These are phyloP conservation scores for Entomobrya multifasciata DNA, from an alignment of 2,888 invertebrate species.

Conservation along the genomic window DNA sequence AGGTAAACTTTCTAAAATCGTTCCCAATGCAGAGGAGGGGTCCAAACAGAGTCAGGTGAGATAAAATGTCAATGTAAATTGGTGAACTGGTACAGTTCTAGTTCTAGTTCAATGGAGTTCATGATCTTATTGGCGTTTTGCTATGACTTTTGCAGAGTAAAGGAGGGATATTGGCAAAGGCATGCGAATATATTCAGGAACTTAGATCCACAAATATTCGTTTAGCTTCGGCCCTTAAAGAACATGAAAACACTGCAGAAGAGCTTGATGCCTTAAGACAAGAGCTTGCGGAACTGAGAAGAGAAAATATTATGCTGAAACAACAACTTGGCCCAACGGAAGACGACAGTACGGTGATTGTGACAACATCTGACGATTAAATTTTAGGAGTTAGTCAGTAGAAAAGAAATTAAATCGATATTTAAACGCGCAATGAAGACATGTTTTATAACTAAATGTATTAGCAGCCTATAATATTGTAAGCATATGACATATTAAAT, in stretches of 20 bases:
- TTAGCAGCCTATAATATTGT: background rate
- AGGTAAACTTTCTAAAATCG: conserved; percentile 92
- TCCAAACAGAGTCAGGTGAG: conserved; percentile 84
- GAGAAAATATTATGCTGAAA: conserved; percentile 88
- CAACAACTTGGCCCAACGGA: conserved; percentile 83
- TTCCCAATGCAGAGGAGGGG: conserved; percentile 86
- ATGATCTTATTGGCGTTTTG: conserved; percentile 24
- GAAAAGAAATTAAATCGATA: background rate
- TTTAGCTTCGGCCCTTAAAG: conserved; percentile 85
- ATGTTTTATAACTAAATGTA: background rate
- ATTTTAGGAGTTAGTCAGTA: background rate
- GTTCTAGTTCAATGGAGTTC: background rate
- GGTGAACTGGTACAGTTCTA: background rate
- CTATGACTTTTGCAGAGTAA: conserved; percentile 86
- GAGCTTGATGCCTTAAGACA: conserved; percentile 88
- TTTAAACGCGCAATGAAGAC: background rate
- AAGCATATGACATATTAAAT: background rate
- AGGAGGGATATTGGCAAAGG: conserved; percentile 96
- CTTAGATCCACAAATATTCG: conserved; percentile 89
- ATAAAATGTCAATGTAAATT: background rate
- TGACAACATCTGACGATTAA: conserved; percentile 77
- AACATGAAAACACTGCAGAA: conserved; percentile 87
- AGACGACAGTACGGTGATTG: conserved; percentile 78
- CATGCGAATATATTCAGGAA: conserved; percentile 95
- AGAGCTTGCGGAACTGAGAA: conserved; percentile 87